A percentile compares a stretch with the other conserved stretches of the same genome.
Evolutionary conservation across 2,113 vertebrate species (phyloP).

Genomic region (Pimephales promelas): DNA sequence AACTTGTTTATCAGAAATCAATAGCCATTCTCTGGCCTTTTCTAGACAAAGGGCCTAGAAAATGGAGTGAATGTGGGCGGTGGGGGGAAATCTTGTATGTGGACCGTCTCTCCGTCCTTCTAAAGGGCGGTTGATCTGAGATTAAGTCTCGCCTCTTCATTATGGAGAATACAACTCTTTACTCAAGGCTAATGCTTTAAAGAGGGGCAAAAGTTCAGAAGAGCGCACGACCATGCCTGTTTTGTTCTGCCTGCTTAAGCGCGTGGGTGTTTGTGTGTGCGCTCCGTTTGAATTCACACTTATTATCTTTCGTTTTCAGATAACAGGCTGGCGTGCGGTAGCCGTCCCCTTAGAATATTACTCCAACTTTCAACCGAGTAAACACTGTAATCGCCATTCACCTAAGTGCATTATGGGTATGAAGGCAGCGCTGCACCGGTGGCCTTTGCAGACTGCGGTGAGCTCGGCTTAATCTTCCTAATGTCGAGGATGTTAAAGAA

Average conservation of each 20-base stretch:
- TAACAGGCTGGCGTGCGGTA: constrained; percentile 17
- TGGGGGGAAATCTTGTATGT: constrained; percentile 10
- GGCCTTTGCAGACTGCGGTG: constrained; percentile 55
- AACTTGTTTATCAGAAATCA: constrained; percentile 72
- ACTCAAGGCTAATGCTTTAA: constrained; percentile 64
- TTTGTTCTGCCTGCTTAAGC: constrained; percentile 29
- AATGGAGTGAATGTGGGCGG: constrained; percentile 51
- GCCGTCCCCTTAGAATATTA: constrained; percentile 47
- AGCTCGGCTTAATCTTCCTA: constrained; percentile 61
- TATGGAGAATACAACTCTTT: constrained; percentile 62
- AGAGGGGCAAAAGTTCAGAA: constrained; percentile 63
- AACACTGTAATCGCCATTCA: constrained; percentile 54
- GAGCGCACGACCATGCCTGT: constrained; percentile 57
- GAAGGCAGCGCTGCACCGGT: constrained; percentile 32
- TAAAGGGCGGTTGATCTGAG: constrained; percentile 63
- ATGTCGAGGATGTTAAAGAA: constrained; percentile 72
- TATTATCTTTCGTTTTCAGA: constrained; percentile 49
- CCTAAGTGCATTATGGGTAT: constrained; percentile 43
- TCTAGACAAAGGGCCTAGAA: constrained; percentile 52
- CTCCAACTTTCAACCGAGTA: constrained; percentile 53
- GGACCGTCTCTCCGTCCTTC: constrained; percentile 46
- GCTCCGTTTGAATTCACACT: constrained; percentile 28
- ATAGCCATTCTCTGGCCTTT: constrained; percentile 68
- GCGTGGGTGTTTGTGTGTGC: constrained; percentile 22
- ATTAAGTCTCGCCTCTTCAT: constrained; percentile 72